These are phyloP conservation scores for Netelia virgata DNA, from an alignment of 2,888 invertebrate species.

Conservation along the genomic window DNA sequence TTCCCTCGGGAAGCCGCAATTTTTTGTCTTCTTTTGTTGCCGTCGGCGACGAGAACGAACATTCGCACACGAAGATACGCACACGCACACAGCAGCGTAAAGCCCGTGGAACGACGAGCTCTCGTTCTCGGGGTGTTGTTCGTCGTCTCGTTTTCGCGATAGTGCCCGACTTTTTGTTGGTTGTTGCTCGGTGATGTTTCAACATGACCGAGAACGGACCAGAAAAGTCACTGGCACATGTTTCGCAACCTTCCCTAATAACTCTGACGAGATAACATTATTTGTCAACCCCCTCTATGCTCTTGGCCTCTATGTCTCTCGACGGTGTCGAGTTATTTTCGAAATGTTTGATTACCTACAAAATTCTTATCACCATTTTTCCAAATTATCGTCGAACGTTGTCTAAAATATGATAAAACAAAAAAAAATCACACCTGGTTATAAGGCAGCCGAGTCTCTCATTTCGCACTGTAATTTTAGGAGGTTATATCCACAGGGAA, in stretches of 20 bases:
- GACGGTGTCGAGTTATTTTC: neutral
- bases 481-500: too few relatives aligned
- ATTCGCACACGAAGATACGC: neutral
- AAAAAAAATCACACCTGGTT: too few relatives aligned
- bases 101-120: neutral
- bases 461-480: too few relatives aligned
- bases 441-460: too few relatives aligned
- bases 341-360: too few relatives aligned
- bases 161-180: constrained; percentile 24
- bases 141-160: constrained; percentile 53
- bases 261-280: constrained; percentile 48
- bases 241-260: constrained; percentile 45
- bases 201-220: constrained; percentile 40
- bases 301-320: neutral
- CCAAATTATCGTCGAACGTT: too few relatives aligned
- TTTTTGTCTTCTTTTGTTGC: constrained; percentile 40
- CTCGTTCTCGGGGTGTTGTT: constrained; percentile 32
- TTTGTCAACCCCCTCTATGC: constrained; percentile 10
- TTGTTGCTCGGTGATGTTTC: constrained; percentile 5
- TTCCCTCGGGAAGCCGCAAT: constrained; percentile 58
- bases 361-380: too few relatives aligned
- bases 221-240: constrained; percentile 35
- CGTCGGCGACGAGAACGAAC: constrained; percentile 25
- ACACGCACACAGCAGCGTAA: neutral
- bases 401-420: too few relatives aligned